Base-by-base conservation (phyloP, 2,797 vertebrate genomes). In the Anas capensis region DNA sequence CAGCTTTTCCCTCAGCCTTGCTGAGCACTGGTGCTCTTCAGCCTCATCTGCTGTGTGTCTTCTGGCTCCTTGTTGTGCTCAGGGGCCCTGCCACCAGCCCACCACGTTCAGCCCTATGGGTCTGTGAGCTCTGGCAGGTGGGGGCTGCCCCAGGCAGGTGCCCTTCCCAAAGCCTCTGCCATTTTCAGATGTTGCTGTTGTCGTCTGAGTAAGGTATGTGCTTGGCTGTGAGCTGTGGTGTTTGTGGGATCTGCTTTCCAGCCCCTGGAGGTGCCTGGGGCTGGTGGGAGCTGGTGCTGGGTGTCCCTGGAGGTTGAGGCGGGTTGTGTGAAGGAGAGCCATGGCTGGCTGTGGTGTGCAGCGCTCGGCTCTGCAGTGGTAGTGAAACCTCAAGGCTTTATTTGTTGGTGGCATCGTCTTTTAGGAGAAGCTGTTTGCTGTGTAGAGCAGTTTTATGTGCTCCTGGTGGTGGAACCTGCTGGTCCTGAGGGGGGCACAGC, bases 1-100 rank as follows among this genome's bases (percentile, higher is more conserved):
- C 2, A 1, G 0, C 0, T 0, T 0, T 10, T 51, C 2, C 0
- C 0, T 12, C 10, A 27, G n/a, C 18, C 34, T 15, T 48, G 6
- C 1, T 5, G 3, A 1, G 13, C 9, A 0, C 5, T 5, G 0
- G 2, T 10, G 0, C 4, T 4, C 10, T 73, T 0, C 0, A 1
- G 21, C 2, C 1, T 1, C 0, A 0, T 33, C 0, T 18, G 18
- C 2, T 1, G 18, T 7, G 11, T 5, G 1, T 10, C 2, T 1
- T 0, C 0, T 14, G 5, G 8, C 4, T 73, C 2, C 0, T 4
- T 56, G 10, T 2, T 46, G 10, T 57, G 24, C 1, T 60, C 7
- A 1, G 10, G 31, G 21, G 14, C 3, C 0, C 12, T 0, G 0
- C 31, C 33, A 2, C 2, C 4, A 42, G 17, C 1, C 0, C 1